phyloP scores from a whole-genome alignment of 2,797 vertebrate genomes.

The Xenentodon cancila region DNA sequence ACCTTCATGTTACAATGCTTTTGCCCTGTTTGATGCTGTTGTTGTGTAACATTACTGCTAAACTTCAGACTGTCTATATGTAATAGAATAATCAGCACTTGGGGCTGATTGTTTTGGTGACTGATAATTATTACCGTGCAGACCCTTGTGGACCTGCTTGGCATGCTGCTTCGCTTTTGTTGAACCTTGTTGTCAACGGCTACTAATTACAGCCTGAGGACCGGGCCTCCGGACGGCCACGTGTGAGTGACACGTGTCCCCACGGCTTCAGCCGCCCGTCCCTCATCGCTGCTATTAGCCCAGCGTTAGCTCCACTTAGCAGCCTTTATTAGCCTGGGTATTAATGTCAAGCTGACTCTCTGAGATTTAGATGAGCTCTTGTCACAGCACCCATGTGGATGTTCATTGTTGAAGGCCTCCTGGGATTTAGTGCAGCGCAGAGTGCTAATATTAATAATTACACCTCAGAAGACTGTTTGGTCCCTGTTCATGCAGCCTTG shows the following conservation, averaged over 20 bases:
- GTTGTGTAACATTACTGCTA: not conserved
- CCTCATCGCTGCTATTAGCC: slow-evolving; percentile 67
- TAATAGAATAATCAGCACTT: slow-evolving; percentile 76
- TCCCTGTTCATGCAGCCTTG: slow-evolving; percentile 50
- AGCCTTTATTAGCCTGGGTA: slow-evolving; percentile 83
- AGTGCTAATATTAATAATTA: slow-evolving; percentile 81
- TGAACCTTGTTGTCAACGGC: slow-evolving; percentile 79
- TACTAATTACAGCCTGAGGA: slow-evolving; percentile 83
- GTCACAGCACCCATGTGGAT: slow-evolving; percentile 82
- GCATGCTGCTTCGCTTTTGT: slow-evolving; percentile 62
- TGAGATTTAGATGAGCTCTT: slow-evolving; percentile 81
- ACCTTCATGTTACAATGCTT: not conserved
- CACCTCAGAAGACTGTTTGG: slow-evolving; percentile 47
- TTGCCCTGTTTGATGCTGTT: no score
- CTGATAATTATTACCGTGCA: slow-evolving; percentile 77
- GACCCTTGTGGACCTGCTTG: slow-evolving; percentile 71
- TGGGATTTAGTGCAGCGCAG: slow-evolving; percentile 46
- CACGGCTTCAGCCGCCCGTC: slow-evolving; percentile 49
- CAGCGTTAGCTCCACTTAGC: slow-evolving; percentile 75
- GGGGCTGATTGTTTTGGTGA: slow-evolving; percentile 76
- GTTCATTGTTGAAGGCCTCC: slow-evolving; percentile 55
- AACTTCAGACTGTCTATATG: slow-evolving; percentile 9
- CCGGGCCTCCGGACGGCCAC: slow-evolving; percentile 58
- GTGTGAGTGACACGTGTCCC: slow-evolving; percentile 52
- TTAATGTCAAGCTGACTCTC: slow-evolving; percentile 81